Evolutionary conservation across 2,797 vertebrate genomes (phyloP).

Genomic region (Ataeniobius toweri): DNA sequence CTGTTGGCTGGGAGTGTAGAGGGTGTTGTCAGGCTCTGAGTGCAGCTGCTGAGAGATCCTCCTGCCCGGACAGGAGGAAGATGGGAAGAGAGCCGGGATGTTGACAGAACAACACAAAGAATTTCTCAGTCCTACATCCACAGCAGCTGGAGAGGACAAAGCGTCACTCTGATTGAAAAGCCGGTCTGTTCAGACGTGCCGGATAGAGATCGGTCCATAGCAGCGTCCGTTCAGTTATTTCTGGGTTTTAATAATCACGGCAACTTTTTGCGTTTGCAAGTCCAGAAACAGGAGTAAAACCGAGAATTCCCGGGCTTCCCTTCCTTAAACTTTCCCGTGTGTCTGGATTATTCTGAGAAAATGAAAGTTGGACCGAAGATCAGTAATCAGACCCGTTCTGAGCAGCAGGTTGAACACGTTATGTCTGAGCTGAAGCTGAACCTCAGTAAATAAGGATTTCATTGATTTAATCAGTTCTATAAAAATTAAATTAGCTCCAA

Average conservation of each 20-base stretch:
- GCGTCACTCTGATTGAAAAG: constrained; percentile 38
- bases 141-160: constrained; percentile 42
- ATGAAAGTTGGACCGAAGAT: neutral
- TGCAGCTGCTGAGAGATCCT: constrained; percentile 29
- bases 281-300: neutral
- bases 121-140: constrained; percentile 41
- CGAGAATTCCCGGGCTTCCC: neutral
- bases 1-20: neutral
- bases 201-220: constrained; percentile 19
- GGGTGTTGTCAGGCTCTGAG: neutral
- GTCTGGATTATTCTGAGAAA: neutral
- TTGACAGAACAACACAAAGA: constrained; percentile 9
- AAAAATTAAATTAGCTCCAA: neutral
- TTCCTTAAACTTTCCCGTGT: neutral
- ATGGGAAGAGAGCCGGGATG: neutral
- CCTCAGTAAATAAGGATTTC: too few relatives aligned
- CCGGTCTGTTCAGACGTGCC: constrained; percentile 4
- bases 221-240: neutral
- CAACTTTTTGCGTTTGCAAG: neutral
- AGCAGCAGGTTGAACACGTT: neutral
- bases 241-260: too few relatives aligned
- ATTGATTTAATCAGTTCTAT: neutral
- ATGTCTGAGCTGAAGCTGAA: too few relatives aligned
- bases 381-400: neutral
- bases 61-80: constrained; percentile 21